Conservation (phyloP, 2,797 vertebrate species). For the Furcifer pardalis region DNA sequence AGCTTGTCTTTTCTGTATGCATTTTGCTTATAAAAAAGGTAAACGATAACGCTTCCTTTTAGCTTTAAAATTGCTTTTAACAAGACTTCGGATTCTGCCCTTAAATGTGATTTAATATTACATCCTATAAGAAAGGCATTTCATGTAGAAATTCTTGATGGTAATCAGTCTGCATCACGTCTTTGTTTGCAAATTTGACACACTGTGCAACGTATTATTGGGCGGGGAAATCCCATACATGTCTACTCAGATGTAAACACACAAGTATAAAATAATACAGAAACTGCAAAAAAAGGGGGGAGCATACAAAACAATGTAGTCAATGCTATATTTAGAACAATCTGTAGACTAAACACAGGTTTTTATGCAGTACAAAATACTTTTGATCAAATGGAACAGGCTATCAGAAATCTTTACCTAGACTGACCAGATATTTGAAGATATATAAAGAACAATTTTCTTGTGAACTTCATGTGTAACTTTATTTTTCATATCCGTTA, state of each 20-base stretch:
- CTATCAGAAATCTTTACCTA: neutral
- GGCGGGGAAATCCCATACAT: neutral
- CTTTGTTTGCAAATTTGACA: constrained; percentile 13
- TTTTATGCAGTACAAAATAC: neutral
- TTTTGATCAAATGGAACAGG: neutral
- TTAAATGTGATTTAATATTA: constrained; percentile 50
- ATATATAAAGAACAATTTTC: neutral
- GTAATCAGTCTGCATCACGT: neutral
- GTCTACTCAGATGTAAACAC: neutral
- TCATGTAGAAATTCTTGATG: constrained; percentile 17
- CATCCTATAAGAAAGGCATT: constrained; percentile 27
- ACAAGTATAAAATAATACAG: constrained; percentile 1
- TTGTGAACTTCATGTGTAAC: neutral
- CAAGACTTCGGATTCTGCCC: constrained; percentile 30
- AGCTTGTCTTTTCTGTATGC: constrained; percentile 28
- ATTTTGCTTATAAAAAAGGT: constrained; percentile 49
- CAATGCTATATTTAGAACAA: neutral
- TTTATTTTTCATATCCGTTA: neutral
- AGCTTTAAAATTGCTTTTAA: constrained; percentile 50
- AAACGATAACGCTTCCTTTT: constrained; percentile 54
- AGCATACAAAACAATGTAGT: neutral
- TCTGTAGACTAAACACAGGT: neutral
- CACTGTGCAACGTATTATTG: neutral
- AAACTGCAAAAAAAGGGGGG: neutral
- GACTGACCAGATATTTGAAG: neutral